These are phyloP conservation scores for Enteromius viviparus DNA, from an alignment of 2,797 vertebrate species.

Conservation along the genomic window DNA sequence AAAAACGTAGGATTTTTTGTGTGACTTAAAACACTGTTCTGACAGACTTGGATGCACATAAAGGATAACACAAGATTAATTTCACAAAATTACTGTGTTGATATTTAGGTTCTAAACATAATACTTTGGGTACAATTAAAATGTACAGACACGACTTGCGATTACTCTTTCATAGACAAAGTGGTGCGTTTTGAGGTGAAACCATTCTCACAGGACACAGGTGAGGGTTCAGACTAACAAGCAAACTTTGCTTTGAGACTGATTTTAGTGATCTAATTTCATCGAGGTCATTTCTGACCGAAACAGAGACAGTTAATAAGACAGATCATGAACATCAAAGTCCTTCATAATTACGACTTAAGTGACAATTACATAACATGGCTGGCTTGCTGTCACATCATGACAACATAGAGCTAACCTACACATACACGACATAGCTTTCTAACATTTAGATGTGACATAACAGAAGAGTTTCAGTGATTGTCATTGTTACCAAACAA, in stretches of 20 bases:
- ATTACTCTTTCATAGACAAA: constrained; percentile 26
- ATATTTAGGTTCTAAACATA: constrained; percentile 54
- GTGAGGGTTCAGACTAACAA: constrained; percentile 7
- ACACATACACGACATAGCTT: constrained; percentile 29
- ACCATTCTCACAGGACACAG: constrained; percentile 27
- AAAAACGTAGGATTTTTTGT: constrained; percentile 23
- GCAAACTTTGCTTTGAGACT: constrained; percentile 27
- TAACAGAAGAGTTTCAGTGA: constrained; percentile 46
- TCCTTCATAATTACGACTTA: constrained; percentile 52
- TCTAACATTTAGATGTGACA: constrained; percentile 51
- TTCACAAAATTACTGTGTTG: constrained; percentile 50
- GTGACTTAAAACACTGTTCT: constrained; percentile 47
- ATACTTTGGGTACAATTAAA: constrained; percentile 56
- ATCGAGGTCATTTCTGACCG: constrained; percentile 23
- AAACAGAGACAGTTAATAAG: constrained; percentile 41
- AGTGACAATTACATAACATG: constrained; percentile 33
- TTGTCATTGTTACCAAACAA: constrained; percentile 52
- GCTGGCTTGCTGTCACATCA: constrained; percentile 37
- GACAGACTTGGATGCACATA: constrained; percentile 49
- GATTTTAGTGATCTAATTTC: constrained; percentile 36
- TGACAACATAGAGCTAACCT: constrained; percentile 44
- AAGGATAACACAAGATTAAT: constrained; percentile 53
- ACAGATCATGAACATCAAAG: constrained; percentile 36
- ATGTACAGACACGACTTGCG: constrained; percentile 11
- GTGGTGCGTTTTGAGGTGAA: constrained; percentile 20